A percentile compares a stretch with the other conserved stretches of the same genome.
Evolutionary conservation across 2,113 vertebrate species (phyloP).

Genomic region (Tenrec ecaudatus): DNA sequence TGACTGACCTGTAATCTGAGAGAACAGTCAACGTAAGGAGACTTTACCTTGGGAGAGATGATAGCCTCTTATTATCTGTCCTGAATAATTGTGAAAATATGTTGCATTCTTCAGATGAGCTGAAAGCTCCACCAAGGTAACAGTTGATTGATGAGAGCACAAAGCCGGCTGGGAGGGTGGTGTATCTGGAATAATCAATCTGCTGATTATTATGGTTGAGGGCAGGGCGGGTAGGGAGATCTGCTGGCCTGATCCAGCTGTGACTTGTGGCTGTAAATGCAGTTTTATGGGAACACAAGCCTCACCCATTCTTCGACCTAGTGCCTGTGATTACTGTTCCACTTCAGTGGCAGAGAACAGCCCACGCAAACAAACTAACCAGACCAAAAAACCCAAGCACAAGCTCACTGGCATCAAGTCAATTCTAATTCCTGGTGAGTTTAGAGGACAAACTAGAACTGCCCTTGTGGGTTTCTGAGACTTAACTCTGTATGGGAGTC

Average conservation of each 20-base stretch:
- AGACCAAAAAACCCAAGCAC: too few relatives aligned
- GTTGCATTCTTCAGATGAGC: constrained; percentile 26
- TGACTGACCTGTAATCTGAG: not conserved
- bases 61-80: not conserved
- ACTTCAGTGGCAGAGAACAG: not conserved
- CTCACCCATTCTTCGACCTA: not conserved
- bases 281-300: not conserved
- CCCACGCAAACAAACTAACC: too few relatives aligned
- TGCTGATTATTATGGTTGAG: not conserved
- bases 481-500: too few relatives aligned
- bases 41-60: not conserved
- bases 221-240: not conserved
- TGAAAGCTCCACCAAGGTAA: not conserved
- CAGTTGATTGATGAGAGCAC: not conserved
- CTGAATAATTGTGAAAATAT: not conserved
- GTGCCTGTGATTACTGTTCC: not conserved
- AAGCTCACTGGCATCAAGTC: too few relatives aligned
- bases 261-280: not conserved
- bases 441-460: too few relatives aligned
- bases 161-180: not conserved
- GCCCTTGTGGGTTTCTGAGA: too few relatives aligned
- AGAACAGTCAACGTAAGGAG: not conserved
- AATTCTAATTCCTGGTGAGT: too few relatives aligned
- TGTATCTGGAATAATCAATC: not conserved
- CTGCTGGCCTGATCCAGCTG: not conserved